These are phyloP conservation scores for Pseudomyrmex flavicornis DNA, from an alignment of 1,140 invertebrate genomes.

Conservation along the genomic window DNA sequence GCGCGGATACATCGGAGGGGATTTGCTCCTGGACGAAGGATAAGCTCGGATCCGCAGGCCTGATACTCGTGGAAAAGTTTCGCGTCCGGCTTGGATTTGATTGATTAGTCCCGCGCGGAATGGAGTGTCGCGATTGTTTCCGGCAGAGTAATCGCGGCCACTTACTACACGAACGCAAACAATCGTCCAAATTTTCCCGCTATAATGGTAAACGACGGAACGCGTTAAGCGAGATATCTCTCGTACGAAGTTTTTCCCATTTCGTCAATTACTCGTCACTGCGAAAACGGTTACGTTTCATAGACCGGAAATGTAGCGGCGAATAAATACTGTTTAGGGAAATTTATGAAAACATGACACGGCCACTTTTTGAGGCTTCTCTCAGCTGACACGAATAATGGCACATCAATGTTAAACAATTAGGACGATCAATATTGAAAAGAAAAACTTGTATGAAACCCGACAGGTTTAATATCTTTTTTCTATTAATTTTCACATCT, in stretches of 20 bases:
- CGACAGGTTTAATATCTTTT: background rate
- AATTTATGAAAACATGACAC: constrained; percentile 7
- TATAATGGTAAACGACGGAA: constrained; percentile 18
- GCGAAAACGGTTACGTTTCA: constrained; percentile 16
- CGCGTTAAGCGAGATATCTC: background rate
- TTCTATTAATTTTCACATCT: background rate
- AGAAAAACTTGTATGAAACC: constrained; percentile 27
- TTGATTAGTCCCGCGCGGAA: constrained; percentile 68
- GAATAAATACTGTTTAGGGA: background rate
- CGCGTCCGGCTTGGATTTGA: constrained; percentile 69
- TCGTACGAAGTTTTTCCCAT: constrained; percentile 26
- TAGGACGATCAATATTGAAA: background rate
- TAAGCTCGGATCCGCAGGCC: constrained; percentile 63
- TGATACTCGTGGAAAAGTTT: constrained; percentile 69
- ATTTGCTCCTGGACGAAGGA: constrained; percentile 56
- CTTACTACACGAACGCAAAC: constrained; percentile 37
- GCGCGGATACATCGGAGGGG: constrained; percentile 33
- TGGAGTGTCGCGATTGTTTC: constrained; percentile 72
- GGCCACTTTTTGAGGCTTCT: constrained; percentile 12
- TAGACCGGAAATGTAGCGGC: background rate
- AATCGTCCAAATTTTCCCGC: constrained; percentile 57
- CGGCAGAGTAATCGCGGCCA: constrained; percentile 55
- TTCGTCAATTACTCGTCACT: constrained; percentile 26
- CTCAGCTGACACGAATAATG: constrained; percentile 11
- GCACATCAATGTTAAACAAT: constrained; percentile 43